Evolutionary conservation across 1,140 invertebrate species (phyloP).

Genomic region (Laupala kohalensis): DNA sequence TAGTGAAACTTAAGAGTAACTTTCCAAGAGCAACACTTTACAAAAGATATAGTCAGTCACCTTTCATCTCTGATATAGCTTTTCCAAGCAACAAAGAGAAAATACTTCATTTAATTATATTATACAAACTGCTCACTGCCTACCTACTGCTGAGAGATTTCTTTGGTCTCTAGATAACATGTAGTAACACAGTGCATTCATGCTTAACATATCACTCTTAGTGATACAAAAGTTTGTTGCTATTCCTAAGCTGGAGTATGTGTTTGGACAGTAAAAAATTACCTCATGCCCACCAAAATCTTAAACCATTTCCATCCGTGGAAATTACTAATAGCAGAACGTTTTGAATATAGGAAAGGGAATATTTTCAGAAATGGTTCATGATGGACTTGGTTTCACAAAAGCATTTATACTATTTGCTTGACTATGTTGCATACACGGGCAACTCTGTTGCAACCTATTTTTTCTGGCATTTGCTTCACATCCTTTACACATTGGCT

Average conservation of each 20-base stretch:
- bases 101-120: too few species aligned
- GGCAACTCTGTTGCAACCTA: background rate
- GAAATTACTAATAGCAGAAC: background rate
- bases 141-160: background rate
- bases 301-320: background rate
- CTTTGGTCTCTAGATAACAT: background rate
- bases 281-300: background rate
- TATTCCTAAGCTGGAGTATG: background rate
- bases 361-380: background rate
- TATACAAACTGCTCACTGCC: background rate
- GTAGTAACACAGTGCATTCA: background rate
- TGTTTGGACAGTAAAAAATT: background rate
- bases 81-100: too few species aligned
- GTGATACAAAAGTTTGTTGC: background rate
- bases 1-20: too few species aligned
- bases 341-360: background rate
- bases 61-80: too few species aligned
- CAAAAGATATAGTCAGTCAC: too few species aligned
- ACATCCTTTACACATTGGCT: background rate
- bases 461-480: background rate
- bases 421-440: background rate
- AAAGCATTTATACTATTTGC: background rate
- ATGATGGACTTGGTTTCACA: background rate
- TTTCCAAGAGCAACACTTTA: too few species aligned
- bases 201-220: background rate